Base-by-base conservation (phyloP, 2,888 invertebrate genomes). In the Nudaria mundana region DNA sequence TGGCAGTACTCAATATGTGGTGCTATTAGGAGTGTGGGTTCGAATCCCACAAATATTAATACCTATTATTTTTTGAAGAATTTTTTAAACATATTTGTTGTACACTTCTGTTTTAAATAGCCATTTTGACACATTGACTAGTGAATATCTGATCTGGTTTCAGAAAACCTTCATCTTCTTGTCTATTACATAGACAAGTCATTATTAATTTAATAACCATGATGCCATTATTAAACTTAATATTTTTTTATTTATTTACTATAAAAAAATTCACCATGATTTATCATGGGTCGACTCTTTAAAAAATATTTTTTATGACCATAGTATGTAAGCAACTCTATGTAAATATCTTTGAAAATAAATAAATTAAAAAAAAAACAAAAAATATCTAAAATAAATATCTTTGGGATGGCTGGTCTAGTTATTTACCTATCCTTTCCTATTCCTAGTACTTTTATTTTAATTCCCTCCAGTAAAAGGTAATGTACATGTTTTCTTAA, bases 201-300 rank as follows among this genome's bases (percentile, higher is more conserved):
- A 28, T 36, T 37, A 48, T 51, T 63, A 59, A 60, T 67, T 56
- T 44, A 48, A 64, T 70, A 69, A 81, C 74, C 71, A 80, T 80
- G 71, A 78, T 84, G 85, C 83, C 83, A 85, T 81, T 81, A 81
- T 71, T 72, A 66, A 44, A 43, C 4, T 8, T 8, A 14, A 32
- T 25, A 2, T 14, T 29, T 31, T 31, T 40, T 24, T 38, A 32
- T 42, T 10, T 30, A 25, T 28, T 25, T 12, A 20, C 18, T 30
- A n/a, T n/a, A n/a, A n/a, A n/a, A 12, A 10, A 11, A 22, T n/a
- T 14, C 15, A 28, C 13, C 29, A 30, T 16, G 16, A 30, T 30
- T 30, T 11, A 7, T 30, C 16, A 30, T 30, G 15, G 15, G n/a
- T 30, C 16, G 5, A 30, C 11, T 16, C 12, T 37, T 42, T 37